Conservation (phyloP, 2,113 vertebrate genomes). For the Anas platyrhynchos region DNA sequence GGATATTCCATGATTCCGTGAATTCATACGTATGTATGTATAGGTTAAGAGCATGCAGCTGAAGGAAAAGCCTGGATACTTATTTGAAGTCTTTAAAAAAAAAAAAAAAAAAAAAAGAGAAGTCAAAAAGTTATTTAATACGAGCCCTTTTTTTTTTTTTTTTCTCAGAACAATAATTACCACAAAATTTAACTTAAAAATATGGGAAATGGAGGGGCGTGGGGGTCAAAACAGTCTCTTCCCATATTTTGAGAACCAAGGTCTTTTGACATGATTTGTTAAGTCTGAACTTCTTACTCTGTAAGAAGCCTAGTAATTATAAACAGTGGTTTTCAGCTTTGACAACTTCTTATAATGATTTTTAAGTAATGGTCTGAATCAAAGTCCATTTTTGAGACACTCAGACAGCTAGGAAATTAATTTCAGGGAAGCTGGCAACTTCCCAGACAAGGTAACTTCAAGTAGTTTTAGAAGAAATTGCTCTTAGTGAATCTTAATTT, state of each 20-base stretch:
- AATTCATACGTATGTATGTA: rapidly evolving
- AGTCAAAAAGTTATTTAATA: not conserved
- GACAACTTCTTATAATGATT: not conserved
- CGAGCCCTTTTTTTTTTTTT: not conserved
- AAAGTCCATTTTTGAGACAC: not conserved
- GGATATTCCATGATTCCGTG: too few relatives aligned
- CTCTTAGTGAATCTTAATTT: not conserved
- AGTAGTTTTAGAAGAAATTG: not conserved
- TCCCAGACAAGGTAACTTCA: not conserved
- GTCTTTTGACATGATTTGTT: not conserved
- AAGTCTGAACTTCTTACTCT: not conserved
- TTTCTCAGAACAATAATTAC: not conserved
- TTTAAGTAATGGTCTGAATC: not conserved
- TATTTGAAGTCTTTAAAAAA: not conserved
- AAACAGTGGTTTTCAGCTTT: not conserved
- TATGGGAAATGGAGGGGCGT: not conserved
- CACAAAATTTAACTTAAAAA: not conserved
- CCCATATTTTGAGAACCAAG: not conserved
- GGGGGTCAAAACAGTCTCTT: not conserved
- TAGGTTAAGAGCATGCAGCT: not conserved
- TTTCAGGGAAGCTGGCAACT: not conserved
- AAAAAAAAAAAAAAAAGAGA: too few relatives aligned
- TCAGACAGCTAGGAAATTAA: not conserved
- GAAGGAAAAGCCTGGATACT: rapidly evolving
- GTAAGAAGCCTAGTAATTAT: not conserved